These are phyloP conservation scores for Latrodectus geometricus DNA, from an alignment of 1,140 invertebrate genomes.

Conservation along the genomic window DNA sequence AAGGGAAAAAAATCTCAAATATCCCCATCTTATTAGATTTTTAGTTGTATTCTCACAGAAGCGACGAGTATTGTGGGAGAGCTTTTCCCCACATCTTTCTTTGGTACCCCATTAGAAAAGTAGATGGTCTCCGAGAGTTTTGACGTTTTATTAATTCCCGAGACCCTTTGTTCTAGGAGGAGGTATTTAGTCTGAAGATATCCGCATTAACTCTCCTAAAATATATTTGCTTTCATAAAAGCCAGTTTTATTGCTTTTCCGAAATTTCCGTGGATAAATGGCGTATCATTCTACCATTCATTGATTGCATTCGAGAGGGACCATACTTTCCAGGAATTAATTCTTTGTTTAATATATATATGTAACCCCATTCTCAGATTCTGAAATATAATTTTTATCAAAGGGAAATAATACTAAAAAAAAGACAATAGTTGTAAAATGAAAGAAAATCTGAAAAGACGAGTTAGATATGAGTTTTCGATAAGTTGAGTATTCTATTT, in stretches of 20 bases:
- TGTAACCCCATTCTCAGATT: too few species aligned
- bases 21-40: conserved; percentile 38
- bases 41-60: conserved; percentile 35
- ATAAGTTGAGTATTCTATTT: too few species aligned
- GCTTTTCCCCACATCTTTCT: not conserved
- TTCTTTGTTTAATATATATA: too few species aligned
- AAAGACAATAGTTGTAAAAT: too few species aligned
- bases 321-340: too few species aligned
- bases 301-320: not conserved
- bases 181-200: conserved; percentile 23
- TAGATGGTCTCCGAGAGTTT: not conserved
- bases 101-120: conserved; percentile 29
- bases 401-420: too few species aligned
- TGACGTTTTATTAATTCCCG: conserved; percentile 43
- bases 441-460: too few species aligned
- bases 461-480: too few species aligned
- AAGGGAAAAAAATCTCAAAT: conserved; percentile 16
- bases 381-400: too few species aligned
- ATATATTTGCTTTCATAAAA: conserved; percentile 1
- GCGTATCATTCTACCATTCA: not conserved
- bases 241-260: conserved; percentile 30
- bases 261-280: not conserved
- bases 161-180: conserved; percentile 18
- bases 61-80: not conserved
- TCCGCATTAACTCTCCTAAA: not conserved